Conservation (phyloP, 2,888 invertebrate genomes). For the Tenthredo livida region DNA sequence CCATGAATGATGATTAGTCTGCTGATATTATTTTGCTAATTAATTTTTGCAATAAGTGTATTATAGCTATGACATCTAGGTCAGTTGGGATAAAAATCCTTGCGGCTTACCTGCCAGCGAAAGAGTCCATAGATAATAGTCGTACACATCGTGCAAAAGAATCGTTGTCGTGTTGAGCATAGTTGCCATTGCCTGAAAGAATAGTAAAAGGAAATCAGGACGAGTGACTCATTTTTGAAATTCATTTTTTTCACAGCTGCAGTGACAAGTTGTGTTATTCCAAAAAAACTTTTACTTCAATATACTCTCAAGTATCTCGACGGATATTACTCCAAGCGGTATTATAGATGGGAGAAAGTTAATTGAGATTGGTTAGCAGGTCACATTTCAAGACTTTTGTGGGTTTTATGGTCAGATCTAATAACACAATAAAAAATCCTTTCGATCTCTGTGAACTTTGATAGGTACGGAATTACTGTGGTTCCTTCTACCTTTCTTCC, state of each 20-base stretch:
- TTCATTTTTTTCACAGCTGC: background rate
- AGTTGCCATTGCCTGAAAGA: conserved; percentile 73
- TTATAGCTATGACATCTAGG: background rate
- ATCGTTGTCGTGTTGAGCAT: conserved; percentile 76
- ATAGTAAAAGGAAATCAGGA: conserved; percentile 5
- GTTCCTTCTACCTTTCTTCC: background rate
- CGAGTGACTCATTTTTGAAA: background rate
- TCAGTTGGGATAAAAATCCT: background rate
- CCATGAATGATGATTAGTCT: background rate
- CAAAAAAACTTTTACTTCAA: background rate
- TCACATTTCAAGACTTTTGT: background rate
- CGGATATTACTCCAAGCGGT: background rate
- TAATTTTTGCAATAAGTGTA: background rate
- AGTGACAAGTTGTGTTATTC: background rate
- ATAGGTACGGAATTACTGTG: background rate
- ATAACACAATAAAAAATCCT: background rate
- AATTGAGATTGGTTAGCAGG: background rate
- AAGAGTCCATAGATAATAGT: conserved; percentile 88
- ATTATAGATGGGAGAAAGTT: background rate
- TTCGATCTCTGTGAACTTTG: background rate
- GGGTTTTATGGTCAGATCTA: background rate
- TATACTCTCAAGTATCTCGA: background rate
- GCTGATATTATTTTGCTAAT: background rate
- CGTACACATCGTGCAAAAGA: conserved; percentile 79
- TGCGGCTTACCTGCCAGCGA: conserved; percentile 85